phyloP scores from a whole-genome alignment of 2,888 invertebrate species.

The Bimastos eiseni region DNA sequence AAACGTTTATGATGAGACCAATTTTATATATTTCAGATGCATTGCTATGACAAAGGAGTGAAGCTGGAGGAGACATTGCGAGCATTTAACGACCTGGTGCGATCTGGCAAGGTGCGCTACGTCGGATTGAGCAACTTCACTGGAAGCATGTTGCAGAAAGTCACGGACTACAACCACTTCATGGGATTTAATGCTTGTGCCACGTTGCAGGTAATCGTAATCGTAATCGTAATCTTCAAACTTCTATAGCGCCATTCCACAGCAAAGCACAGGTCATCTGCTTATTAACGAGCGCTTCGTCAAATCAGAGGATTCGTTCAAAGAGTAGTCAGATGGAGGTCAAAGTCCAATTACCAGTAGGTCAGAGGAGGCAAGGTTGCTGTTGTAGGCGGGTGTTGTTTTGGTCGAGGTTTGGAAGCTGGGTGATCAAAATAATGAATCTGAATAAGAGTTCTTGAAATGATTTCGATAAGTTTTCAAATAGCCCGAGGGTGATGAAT shows the following conservation, averaged over 20 bases:
- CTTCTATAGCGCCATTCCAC: neutral
- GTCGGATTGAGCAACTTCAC: slow-evolving; percentile 53
- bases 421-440: too few relatives aligned
- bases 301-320: too few relatives aligned
- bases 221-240: neutral
- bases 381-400: too few relatives aligned
- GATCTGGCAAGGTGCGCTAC: slow-evolving; percentile 55
- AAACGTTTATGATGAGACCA: neutral
- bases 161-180: slow-evolving; percentile 44
- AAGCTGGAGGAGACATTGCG: slow-evolving; percentile 55
- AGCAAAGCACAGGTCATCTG: too few relatives aligned
- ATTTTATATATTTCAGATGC: slow-evolving; percentile 46
- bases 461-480: too few relatives aligned
- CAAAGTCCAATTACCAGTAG: too few relatives aligned
- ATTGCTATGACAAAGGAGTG: slow-evolving; percentile 52
- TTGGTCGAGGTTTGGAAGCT: too few relatives aligned
- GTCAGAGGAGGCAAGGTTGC: too few relatives aligned
- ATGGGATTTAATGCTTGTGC: slow-evolving; percentile 32
- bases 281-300: neutral
- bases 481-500: too few relatives aligned
- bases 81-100: slow-evolving; percentile 54
- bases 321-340: too few relatives aligned
- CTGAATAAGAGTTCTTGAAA: too few relatives aligned
- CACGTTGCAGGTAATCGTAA: slow-evolving; percentile 35
- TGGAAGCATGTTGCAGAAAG: slow-evolving; percentile 57